Percentiles rank a stretch among this genome's conserved stretches.
These are phyloP conservation scores for Athrips mouffetella DNA, from an alignment of 2,888 invertebrate genomes.

Conservation along the genomic window DNA sequence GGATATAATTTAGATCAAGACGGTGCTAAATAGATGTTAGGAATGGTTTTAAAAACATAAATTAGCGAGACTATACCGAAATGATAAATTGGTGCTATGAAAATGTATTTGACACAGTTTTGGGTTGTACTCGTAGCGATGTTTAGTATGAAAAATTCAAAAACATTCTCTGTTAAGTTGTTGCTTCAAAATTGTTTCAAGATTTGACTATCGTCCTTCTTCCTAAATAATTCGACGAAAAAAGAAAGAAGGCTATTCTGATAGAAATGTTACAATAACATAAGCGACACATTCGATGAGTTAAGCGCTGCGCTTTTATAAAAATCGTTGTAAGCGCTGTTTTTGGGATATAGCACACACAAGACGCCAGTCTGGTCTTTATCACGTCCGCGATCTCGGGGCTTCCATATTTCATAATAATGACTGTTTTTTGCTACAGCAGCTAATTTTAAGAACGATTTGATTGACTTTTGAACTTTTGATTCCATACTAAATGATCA, in stretches of 20 bases:
- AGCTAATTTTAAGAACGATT: conserved; percentile 34
- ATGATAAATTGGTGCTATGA: too few relatives aligned
- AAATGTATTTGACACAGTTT: not conserved
- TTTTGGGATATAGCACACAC: conserved; percentile 57
- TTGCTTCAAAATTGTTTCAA: not conserved
- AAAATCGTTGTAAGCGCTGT: conserved; percentile 12
- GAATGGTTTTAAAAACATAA: too few relatives aligned
- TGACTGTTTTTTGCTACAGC: conserved; percentile 35
- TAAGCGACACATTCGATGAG: not conserved
- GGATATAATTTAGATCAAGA: too few relatives aligned
- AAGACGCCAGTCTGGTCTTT: conserved; percentile 30
- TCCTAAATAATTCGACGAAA: not conserved
- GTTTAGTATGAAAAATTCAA: not conserved
- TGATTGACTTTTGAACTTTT: not conserved
- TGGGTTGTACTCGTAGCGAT: not conserved
- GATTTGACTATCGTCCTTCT: conserved; percentile 3
- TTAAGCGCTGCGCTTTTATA: conserved; percentile 10
- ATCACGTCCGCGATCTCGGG: conserved; percentile 41
- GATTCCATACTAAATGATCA: conserved; percentile 31
- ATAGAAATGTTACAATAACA: not conserved
- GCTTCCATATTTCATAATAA: conserved; percentile 33
- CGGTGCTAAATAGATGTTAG: too few relatives aligned
- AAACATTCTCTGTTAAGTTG: not conserved
- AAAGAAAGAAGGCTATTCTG: not conserved
- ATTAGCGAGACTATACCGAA: too few relatives aligned